Evolutionary conservation across 2,797 vertebrate genomes (phyloP).

Genomic region (Anniella stebbinsi): DNA sequence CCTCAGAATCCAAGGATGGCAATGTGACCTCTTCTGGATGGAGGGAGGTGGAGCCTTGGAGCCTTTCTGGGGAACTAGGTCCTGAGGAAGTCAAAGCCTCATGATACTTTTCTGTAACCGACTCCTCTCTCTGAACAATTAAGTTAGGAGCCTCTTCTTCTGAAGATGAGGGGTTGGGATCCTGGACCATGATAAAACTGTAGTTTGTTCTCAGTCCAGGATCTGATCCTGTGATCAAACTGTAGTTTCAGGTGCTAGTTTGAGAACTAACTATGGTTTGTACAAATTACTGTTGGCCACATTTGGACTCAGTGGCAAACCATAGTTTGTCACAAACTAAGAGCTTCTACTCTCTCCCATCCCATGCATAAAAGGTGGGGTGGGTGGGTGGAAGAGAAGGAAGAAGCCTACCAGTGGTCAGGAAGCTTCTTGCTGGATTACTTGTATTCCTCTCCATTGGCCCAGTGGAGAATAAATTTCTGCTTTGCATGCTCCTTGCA

Average conservation of each 20-base stretch:
- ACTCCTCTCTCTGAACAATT: no score
- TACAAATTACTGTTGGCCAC: not conserved
- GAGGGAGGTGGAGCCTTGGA: no score
- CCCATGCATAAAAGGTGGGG: not conserved
- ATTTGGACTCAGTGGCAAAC: not conserved
- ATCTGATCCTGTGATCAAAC: not conserved
- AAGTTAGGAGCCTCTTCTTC: no score
- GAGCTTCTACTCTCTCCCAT: not conserved
- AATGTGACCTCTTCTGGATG: no score
- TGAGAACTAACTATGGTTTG: not conserved
- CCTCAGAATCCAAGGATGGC: no score
- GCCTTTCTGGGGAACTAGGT: no score
- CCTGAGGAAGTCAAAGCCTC: no score
- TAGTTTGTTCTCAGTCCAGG: not conserved
- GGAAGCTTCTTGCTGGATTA: not conserved
- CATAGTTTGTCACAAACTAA: not conserved
- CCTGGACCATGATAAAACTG: no score
- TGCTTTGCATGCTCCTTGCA: not conserved
- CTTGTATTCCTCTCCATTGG: not conserved
- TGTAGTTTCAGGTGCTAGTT: not conserved
- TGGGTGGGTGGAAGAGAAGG: not conserved
- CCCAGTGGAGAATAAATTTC: not conserved
- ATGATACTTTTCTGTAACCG: no score
- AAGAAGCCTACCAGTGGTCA: not conserved
- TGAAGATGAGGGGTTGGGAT: no score